Conservation (phyloP, 2,113 vertebrate species). For the Phaethornis superciliosus region DNA sequence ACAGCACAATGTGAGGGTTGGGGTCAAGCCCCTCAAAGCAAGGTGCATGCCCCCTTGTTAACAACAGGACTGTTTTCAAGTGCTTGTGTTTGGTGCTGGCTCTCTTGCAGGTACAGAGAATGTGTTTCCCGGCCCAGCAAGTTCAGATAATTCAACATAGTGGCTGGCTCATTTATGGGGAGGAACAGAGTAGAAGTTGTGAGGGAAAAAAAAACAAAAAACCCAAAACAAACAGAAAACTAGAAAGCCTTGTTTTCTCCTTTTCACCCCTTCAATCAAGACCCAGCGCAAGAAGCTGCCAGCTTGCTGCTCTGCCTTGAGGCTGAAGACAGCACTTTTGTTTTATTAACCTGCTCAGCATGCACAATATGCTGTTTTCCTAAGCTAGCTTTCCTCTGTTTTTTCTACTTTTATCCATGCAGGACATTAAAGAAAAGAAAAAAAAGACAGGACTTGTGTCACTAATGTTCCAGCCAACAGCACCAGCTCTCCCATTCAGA, state of each 20-base stretch:
- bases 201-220: not conserved
- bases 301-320: not conserved
- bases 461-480: not conserved
- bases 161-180: fast-evolving
- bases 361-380: not conserved
- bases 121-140: not conserved
- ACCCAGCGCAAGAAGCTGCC: not conserved
- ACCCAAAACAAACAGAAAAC: no score
- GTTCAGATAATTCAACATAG: not conserved
- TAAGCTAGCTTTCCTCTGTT: not conserved
- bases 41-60: not conserved
- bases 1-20: not conserved
- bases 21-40: not conserved
- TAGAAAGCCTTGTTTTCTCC: not conserved
- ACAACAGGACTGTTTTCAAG: not conserved
- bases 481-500: fast-evolving
- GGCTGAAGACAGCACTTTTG: not conserved
- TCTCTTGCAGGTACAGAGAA: not conserved
- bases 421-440: not conserved
- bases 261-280: not conserved
- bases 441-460: not conserved
- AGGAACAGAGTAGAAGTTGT: not conserved
- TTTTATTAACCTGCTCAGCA: not conserved
- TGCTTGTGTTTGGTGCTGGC: not conserved
- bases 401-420: not conserved